These are phyloP conservation scores for Drosophila austrosaltans DNA, from an alignment of 2,888 invertebrate genomes.

Conservation along the genomic window DNA sequence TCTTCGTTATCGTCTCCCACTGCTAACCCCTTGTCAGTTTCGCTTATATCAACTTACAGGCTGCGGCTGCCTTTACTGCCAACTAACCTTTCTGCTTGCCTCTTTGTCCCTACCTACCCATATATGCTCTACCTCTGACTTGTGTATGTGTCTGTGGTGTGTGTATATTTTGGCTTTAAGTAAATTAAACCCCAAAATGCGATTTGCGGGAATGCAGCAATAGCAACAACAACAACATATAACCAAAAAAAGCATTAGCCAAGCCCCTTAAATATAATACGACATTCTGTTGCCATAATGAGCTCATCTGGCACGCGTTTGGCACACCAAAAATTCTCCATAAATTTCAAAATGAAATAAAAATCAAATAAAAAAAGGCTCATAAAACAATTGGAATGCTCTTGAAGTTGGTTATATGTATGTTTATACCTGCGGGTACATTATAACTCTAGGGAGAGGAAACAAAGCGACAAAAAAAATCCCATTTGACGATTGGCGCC, in stretches of 20 bases:
- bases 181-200: conserved; percentile 51
- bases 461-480: background rate
- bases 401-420: background rate
- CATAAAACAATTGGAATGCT: conserved; percentile 2
- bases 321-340: conserved; percentile 19
- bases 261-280: conserved; percentile 26
- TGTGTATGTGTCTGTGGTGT: background rate
- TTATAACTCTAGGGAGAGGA: background rate
- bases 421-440: background rate
- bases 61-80: conserved; percentile 30
- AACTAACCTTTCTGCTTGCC: conserved; percentile 30
- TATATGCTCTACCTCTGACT: conserved; percentile 19
- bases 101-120: background rate
- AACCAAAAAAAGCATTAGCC: conserved; percentile 16
- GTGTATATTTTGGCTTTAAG: conserved; percentile 36
- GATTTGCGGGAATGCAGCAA: conserved; percentile 42
- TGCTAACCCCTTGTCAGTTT: conserved; percentile 42
- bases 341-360: conserved; percentile 10
- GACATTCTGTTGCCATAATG: conserved; percentile 43
- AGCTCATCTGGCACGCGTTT: conserved; percentile 44
- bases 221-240: background rate
- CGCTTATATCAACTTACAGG: conserved; percentile 50
- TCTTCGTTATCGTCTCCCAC: conserved; percentile 16
- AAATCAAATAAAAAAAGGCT: conserved; percentile 17
- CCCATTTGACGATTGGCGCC: conserved; percentile 5